Conservation (phyloP, 1,140 invertebrate species). For the Caenorhabditis brenneri region DNA sequence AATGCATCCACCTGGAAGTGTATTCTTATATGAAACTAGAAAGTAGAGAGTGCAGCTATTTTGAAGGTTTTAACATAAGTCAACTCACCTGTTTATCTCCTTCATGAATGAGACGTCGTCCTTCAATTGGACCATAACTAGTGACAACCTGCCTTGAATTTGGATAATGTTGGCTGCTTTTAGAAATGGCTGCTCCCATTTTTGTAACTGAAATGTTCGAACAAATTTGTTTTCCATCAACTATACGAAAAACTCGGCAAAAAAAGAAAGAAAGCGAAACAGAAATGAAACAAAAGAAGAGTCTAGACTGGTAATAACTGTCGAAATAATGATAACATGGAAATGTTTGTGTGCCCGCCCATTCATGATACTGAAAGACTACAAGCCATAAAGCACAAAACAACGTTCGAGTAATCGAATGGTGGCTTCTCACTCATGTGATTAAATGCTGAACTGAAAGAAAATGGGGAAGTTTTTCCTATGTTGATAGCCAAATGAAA, state of each 20-base stretch:
- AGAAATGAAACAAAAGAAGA: not conserved
- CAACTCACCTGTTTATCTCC: slow-evolving; percentile 37
- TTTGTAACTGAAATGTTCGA: not conserved
- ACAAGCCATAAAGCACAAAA: not conserved
- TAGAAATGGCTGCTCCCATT: slow-evolving; percentile 14
- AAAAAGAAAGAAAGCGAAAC: not conserved
- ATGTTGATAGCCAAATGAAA: too few relatives aligned
- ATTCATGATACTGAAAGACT: not conserved
- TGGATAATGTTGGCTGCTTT: slow-evolving; percentile 8
- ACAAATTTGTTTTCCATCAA: not conserved
- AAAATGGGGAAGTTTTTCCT: too few relatives aligned
- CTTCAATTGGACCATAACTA: slow-evolving; percentile 26
- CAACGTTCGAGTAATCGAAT: not conserved
- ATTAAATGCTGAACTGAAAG: not conserved
- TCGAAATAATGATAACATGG: not conserved
- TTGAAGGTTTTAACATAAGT: not conserved
- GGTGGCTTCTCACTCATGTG: not conserved
- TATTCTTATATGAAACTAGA: too few relatives aligned
- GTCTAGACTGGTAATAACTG: not conserved
- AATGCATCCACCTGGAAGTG: slow-evolving; percentile 54
- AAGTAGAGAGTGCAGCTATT: too few relatives aligned
- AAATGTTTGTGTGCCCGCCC: not conserved
- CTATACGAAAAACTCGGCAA: too few relatives aligned
- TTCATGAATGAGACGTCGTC: slow-evolving; percentile 46
- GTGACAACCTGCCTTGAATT: slow-evolving; percentile 32